phyloP scores from a whole-genome alignment of 2,797 vertebrate species.

The Melanotaenia parkinsoni region DNA sequence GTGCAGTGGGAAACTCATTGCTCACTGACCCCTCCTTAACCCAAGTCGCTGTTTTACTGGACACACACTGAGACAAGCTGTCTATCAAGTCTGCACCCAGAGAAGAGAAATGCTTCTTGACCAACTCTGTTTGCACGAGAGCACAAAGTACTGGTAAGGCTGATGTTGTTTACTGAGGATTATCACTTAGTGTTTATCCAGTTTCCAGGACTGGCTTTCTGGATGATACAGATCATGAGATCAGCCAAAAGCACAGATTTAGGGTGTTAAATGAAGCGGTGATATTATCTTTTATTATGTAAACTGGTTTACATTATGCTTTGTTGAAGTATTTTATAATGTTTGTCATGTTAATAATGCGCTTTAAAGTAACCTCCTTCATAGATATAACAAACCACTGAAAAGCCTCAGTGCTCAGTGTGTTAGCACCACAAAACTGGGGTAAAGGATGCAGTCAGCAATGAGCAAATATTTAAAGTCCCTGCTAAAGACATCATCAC shows the following conservation, averaged over 20 bases:
- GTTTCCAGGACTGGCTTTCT: slow-evolving; percentile 14
- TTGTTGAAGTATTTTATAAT: slow-evolving; percentile 23
- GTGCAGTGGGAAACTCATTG: slow-evolving; percentile 50
- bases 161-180: slow-evolving; percentile 51
- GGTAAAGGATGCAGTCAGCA: slow-evolving; percentile 62
- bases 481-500: slow-evolving; percentile 78
- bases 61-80: slow-evolving; percentile 63
- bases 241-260: slow-evolving; percentile 16
- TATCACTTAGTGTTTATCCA: slow-evolving; percentile 33
- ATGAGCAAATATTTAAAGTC: slow-evolving; percentile 79
- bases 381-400: slow-evolving; percentile 26
- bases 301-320: slow-evolving; percentile 26
- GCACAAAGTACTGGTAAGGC: slow-evolving; percentile 46
- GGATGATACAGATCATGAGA: slow-evolving; percentile 24
- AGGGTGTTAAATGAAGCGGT: slow-evolving; percentile 26
- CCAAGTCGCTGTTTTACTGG: slow-evolving; percentile 54
- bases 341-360: slow-evolving; percentile 39
- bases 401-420: slow-evolving; percentile 25
- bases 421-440: slow-evolving; percentile 60
- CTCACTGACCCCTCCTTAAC: slow-evolving; percentile 72
- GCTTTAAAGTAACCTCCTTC: slow-evolving; percentile 29
- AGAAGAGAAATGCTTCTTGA: slow-evolving; percentile 56
- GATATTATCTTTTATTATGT: slow-evolving; percentile 26
- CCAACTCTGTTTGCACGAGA: slow-evolving; percentile 31
- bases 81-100: slow-evolving; percentile 63